A percentile compares a stretch with the other conserved stretches of the same genome.
Evolutionary conservation across 2,113 vertebrate species (phyloP).

Genomic region (Mionectes macconnelli): DNA sequence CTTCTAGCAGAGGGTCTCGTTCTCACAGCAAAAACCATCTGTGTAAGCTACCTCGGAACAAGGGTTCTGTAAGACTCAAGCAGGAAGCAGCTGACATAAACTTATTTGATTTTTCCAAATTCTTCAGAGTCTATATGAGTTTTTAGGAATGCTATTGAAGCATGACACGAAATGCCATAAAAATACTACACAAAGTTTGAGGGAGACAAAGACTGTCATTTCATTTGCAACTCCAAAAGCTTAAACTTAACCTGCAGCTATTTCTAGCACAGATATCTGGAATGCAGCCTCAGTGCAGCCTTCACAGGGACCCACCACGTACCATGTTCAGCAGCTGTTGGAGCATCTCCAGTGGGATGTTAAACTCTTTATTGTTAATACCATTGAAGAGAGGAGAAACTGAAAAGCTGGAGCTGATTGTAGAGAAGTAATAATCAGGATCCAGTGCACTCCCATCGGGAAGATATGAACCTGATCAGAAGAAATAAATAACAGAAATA

Average conservation of each 20-base stretch:
- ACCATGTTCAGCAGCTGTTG: slow-evolving; percentile 89
- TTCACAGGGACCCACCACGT: not conserved
- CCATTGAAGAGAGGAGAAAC: slow-evolving; percentile 89
- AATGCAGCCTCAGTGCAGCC: not conserved
- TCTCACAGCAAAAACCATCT: not conserved
- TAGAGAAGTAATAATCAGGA: slow-evolving; percentile 90
- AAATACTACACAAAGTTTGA: not conserved
- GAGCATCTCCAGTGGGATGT: slow-evolving; percentile 84
- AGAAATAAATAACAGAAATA: not conserved
- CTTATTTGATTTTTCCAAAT: not conserved
- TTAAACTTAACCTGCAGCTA: not conserved
- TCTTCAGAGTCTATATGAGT: not conserved
- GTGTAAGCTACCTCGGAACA: not conserved
- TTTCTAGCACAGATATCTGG: not conserved
- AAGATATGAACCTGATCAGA: slow-evolving; percentile 82
- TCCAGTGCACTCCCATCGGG: slow-evolving; percentile 85
- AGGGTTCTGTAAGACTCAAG: not conserved
- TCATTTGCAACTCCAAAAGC: not conserved
- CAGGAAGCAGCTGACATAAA: not conserved
- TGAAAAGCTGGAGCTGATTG: slow-evolving; percentile 93
- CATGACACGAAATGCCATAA: not conserved
- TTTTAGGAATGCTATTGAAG: not conserved
- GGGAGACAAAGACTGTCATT: not conserved
- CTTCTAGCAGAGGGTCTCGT: not conserved
- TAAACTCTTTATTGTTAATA: slow-evolving; percentile 83